A percentile compares a stretch with the other conserved stretches of the same genome.
phyloP scores from a whole-genome alignment of 2,113 vertebrate genomes.

The Ivindomyrus marchei region DNA sequence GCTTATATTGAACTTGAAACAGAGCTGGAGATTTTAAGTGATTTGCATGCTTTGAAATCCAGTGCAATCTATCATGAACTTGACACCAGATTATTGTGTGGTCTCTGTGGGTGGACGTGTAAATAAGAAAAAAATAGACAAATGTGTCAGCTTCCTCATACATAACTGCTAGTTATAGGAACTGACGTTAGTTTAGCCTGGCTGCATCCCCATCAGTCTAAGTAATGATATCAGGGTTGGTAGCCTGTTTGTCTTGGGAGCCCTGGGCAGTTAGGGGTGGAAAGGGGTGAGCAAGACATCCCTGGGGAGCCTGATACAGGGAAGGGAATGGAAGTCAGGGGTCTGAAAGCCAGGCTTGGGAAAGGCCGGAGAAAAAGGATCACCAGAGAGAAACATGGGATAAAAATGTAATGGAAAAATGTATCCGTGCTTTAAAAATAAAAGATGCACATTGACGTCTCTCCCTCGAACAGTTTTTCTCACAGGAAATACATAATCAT shows the following conservation, averaged over 20 bases:
- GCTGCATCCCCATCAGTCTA: background rate
- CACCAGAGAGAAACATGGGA: background rate
- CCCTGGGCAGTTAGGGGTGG: constrained; percentile 6
- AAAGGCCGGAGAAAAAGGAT: background rate
- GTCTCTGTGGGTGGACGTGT: background rate
- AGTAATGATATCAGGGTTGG: constrained; percentile 17
- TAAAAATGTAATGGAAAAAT: constrained; percentile 26
- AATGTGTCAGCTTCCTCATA: background rate
- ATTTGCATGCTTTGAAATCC: background rate
- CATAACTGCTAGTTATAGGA: background rate
- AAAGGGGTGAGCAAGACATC: background rate
- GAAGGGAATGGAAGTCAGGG: background rate
- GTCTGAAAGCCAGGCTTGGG: constrained; percentile 5
- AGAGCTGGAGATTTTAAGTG: background rate
- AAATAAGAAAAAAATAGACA: background rate
- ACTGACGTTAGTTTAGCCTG: background rate
- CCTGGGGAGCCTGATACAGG: background rate
- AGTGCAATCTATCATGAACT: background rate
- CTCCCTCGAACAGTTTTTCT: background rate
- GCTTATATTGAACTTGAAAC: background rate
- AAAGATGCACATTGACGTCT: background rate
- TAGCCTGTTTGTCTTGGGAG: constrained; percentile 21
- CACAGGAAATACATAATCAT: background rate
- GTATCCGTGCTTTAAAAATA: constrained; percentile 2
- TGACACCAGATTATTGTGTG: background rate